Evolutionary conservation across 2,797 vertebrate species (phyloP), one percentile per base, ranked within the genome.

Genomic region (Crocidura indochinensis): DNA sequence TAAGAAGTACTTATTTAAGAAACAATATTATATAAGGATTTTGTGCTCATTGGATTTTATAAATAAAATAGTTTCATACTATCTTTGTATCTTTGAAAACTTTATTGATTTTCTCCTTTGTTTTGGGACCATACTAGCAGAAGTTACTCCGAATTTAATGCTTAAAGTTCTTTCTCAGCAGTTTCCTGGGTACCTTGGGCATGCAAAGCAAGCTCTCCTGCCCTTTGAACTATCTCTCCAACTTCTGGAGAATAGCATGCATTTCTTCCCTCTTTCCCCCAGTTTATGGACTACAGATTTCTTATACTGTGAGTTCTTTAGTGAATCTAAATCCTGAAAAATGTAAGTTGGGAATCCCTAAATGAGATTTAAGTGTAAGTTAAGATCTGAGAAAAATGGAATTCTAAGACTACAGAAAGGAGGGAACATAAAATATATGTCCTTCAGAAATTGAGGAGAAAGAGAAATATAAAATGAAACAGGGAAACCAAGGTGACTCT

Each of bases 1-100:
- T 44, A 68, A 90, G 11, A 10, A 79, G 8, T 10, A 51, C 76
- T 85, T 80, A 71, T 73, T 91, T 8, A 72, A 91, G 62, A 76
- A 86, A 29, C n/a, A n/a, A 22, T 11, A 1, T 22, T 62, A 62
- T 8, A 65, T 90, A 47, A 69, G 75, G 62, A 46, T 9, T 9
- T 65, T 15, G 9, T 67, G 79, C 2, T 84, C 22, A 6, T 7
- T 62, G 68, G 27, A 26, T 24, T 60, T 20, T 68, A 31, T 26
- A 15, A 62, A 24, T 8, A 8, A 19, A 11, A 65, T 27, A n/a
- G 56, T 20, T 60, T 60, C 22, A 60, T 60, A 20, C 56, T 20
- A 20, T 22, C 56, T 60, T 60, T 60, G 1, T 17, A 20, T 60
- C 56, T 60, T 60, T 60, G 17, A 60, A 56, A 60, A 6, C 15